A percentile compares a stretch with the other conserved stretches of the same genome.
Evolutionary conservation across 2,888 invertebrate species (phyloP).

Genomic region (Drosophila nigricruria): DNA sequence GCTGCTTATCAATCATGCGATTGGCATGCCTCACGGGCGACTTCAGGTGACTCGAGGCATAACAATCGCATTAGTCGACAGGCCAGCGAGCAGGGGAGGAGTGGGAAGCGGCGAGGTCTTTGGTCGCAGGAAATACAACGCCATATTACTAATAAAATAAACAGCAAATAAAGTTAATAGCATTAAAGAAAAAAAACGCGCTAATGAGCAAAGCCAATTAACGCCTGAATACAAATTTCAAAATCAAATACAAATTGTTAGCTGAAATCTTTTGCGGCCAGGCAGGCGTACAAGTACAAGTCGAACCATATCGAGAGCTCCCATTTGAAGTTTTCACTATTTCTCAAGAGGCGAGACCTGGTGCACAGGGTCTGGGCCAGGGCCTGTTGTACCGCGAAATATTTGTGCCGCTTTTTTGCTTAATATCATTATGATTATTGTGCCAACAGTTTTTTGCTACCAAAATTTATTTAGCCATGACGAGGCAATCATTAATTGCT

Average conservation of each 20-base stretch:
- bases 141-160: conserved; percentile 79
- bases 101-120: conserved; percentile 3
- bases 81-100: neutral
- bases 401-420: conserved; percentile 32
- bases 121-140: conserved; percentile 73
- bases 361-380: conserved; percentile 13
- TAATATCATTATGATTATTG: conserved; percentile 41
- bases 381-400: conserved; percentile 15
- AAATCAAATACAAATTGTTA: conserved; percentile 67
- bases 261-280: conserved; percentile 38
- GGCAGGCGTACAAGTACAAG: conserved; percentile 3
- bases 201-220: conserved; percentile 81
- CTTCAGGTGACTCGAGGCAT: conserved; percentile 64
- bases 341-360: conserved; percentile 15
- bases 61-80: conserved; percentile 75
- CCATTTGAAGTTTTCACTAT: conserved; percentile 55
- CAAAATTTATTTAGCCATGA: conserved; percentile 48
- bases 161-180: conserved; percentile 81
- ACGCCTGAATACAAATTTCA: conserved; percentile 77
- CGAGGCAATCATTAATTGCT: conserved; percentile 46
- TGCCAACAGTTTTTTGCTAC: conserved; percentile 17
- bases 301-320: conserved; percentile 26
- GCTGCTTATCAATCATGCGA: conserved; percentile 65
- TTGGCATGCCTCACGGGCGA: conserved; percentile 56
- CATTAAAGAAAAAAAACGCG: conserved; percentile 69